Base-by-base conservation (phyloP, 2,113 vertebrate species). In the Pristiophorus japonicus region DNA sequence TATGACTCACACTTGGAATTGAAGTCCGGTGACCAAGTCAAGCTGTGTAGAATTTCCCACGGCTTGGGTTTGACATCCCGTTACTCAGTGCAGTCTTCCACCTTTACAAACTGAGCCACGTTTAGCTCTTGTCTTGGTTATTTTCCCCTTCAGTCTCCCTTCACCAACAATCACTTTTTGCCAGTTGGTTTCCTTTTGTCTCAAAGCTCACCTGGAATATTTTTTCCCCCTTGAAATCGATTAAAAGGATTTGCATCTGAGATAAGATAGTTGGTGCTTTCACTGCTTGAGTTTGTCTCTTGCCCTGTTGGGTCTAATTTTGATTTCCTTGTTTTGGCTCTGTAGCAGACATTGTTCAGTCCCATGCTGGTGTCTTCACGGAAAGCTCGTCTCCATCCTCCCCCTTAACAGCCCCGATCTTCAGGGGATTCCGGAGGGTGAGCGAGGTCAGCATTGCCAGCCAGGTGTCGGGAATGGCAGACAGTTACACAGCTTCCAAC, bases 371-470 rank as follows among this genome's bases (percentile, higher is more conserved):
- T 95, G 98, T 99, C 98, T 99, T 99, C 98, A 96, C 98, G 98
- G 99, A 99, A 97, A 98, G 96, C 96, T 96, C 97, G 47, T 98
- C 98, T 96, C 98, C 99, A 97, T 99, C 99, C 96, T 98, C 98
- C 96, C 98, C 99, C 7, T 96, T 98, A 96, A 97, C 97, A 94
- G 98, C 97, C 96, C 98, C 98, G 96, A 95, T 97, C 96, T 97
- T 97, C 98, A 97, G 98, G 96, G 98, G 98, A 96, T 98, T 98
- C 97, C 98, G 99, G 97, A 98, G 99, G 96, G 98, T 98, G 97
- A 99, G 99, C 96, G 99, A 99, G 97, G 98, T 98, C 98, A 99
- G 99, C 98, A 99, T 99, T 96, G 98, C 98, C 98, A 99, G 99
- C 98, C 99, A 99, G 98, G 98, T 99, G 97, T 99, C 99, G 93